Conservation (phyloP, 2,113 vertebrate genomes). For the Saguinus imperator region DNA sequence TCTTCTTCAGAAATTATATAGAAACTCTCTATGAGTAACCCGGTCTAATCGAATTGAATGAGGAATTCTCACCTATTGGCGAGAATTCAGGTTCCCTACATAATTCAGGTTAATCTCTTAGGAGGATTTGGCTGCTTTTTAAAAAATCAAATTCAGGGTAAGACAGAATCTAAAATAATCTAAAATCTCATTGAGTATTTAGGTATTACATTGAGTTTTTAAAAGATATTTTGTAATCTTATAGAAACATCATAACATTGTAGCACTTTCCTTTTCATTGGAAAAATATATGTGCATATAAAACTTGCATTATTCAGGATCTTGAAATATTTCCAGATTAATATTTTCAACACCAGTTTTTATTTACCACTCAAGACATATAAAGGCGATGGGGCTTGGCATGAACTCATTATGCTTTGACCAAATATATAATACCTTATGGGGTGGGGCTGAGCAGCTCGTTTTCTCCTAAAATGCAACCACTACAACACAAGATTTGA, state of each 20-base stretch:
- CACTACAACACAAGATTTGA: not conserved
- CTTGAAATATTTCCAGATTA: not conserved
- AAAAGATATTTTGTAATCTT: conserved; percentile 1
- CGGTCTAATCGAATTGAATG: not conserved
- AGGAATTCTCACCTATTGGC: not conserved
- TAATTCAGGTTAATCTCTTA: not conserved
- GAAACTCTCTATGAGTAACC: not conserved
- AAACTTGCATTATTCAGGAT: not conserved
- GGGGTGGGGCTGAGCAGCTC: not conserved
- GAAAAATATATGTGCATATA: not conserved
- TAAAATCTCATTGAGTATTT: not conserved
- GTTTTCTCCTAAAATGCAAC: conserved; percentile 18
- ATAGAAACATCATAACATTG: not conserved
- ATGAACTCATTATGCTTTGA: not conserved
- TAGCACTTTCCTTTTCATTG: not conserved
- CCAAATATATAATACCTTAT: not conserved
- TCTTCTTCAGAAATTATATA: not conserved
- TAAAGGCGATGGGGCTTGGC: not conserved
- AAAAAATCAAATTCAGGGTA: not conserved
- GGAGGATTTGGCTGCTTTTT: not conserved
- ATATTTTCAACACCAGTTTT: not conserved
- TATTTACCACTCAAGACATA: not conserved
- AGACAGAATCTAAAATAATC: not conserved
- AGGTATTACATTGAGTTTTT: not conserved
- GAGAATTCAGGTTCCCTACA: not conserved